phyloP scores from a whole-genome alignment of 2,113 vertebrate genomes.

The Ailuropoda melanoleuca region DNA sequence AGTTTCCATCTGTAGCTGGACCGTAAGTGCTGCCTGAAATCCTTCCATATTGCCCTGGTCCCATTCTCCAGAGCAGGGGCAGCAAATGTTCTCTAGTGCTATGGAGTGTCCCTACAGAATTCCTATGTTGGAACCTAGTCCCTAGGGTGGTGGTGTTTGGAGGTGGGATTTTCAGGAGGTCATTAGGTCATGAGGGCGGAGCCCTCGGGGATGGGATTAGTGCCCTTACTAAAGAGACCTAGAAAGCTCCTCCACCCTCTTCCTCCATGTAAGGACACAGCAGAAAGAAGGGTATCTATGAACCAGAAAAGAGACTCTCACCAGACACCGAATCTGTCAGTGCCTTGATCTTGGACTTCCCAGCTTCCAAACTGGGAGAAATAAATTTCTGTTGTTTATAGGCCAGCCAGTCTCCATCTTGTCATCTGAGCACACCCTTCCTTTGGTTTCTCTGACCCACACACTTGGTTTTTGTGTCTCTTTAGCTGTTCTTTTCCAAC shows the following conservation, averaged over 20 bases:
- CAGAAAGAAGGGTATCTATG: not conserved
- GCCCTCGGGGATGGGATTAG: not conserved
- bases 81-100: not conserved
- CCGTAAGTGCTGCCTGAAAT: not conserved
- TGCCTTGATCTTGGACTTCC: not conserved
- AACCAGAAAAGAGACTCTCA: not conserved
- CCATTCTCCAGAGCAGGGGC: not conserved
- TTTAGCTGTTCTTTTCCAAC: not conserved
- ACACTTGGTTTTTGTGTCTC: not conserved
- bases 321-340: not conserved
- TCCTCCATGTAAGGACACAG: not conserved
- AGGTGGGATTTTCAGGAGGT: not conserved
- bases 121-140: not conserved
- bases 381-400: not conserved
- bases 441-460: not conserved
- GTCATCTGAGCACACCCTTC: not conserved
- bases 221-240: not conserved
- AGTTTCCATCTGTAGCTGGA: not conserved
- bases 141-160: not conserved
- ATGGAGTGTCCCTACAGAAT: not conserved
- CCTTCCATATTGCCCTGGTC: not conserved
- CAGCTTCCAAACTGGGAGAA: not conserved
- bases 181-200: not conserved
- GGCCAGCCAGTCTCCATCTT: not conserved
- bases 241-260: not conserved